Evolutionary conservation across 2,888 invertebrate species (phyloP).

Genomic region (Epsilonema sp.): DNA sequence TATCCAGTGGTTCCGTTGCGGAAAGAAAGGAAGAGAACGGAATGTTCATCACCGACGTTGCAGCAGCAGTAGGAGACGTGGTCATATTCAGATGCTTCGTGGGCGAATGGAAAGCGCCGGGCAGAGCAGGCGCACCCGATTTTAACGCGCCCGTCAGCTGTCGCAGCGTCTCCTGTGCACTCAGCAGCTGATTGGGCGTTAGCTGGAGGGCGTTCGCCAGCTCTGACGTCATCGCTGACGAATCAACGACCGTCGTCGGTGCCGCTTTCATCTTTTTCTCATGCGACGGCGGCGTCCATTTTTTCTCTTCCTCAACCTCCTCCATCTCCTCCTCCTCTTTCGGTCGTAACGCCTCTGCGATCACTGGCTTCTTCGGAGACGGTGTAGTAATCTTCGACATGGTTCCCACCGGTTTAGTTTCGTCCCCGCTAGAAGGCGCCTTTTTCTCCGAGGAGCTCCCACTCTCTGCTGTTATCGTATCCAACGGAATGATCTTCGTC

Average conservation of each 20-base stretch:
- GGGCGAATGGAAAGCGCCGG: too few species aligned
- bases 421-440: constrained; percentile 11
- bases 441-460: constrained; percentile 7
- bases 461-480: background rate
- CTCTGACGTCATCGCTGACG: too few species aligned
- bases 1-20: background rate
- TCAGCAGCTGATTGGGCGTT: constrained; percentile 11
- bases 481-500: constrained; percentile 56
- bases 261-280: constrained; percentile 6
- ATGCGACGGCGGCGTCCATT: background rate
- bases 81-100: too few species aligned
- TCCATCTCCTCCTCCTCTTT: background rate
- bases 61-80: background rate
- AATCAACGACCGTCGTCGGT: constrained; percentile 6
- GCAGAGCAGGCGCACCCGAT: too few species aligned
- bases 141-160: background rate
- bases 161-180: constrained; percentile 3
- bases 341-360: background rate
- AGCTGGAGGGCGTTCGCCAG: constrained; percentile 8
- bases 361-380: background rate
- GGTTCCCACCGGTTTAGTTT: constrained; percentile 9
- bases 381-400: constrained; percentile 1
- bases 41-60: constrained; percentile 2
- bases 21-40: constrained; percentile 2
- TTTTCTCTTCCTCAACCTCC: background rate